Evolutionary conservation across 2,888 invertebrate genomes (phyloP).

Genomic region (Axea sp.): DNA sequence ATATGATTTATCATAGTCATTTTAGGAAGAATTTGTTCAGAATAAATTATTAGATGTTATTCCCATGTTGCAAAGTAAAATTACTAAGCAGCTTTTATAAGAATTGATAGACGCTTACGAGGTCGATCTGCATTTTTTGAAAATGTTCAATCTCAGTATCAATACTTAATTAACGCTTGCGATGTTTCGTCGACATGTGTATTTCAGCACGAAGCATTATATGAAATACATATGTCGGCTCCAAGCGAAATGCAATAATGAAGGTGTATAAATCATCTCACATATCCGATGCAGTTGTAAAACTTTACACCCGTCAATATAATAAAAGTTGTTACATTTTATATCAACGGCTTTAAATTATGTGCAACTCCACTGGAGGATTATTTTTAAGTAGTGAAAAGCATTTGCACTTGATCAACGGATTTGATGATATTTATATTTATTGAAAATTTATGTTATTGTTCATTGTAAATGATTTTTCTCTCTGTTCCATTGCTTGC

Average conservation of each 20-base stretch:
- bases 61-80: conserved; percentile 1
- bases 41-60: conserved; percentile 3
- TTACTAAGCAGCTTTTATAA: conserved; percentile 1
- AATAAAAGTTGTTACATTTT: conserved; percentile 33
- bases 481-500: not conserved
- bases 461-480: not conserved
- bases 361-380: conserved; percentile 2
- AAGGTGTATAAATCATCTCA: conserved; percentile 29
- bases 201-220: conserved; percentile 17
- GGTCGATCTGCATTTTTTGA: conserved; percentile 26
- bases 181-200: conserved; percentile 40
- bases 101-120: conserved; percentile 14
- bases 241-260: conserved; percentile 32
- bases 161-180: conserved; percentile 51
- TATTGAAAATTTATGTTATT: conserved; percentile 1
- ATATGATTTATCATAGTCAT: too few species aligned
- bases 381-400: conserved; percentile 31
- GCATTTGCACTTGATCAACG: conserved; percentile 13
- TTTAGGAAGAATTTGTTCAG: conserved; percentile 1
- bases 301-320: conserved; percentile 45
- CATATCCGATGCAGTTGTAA: conserved; percentile 26
- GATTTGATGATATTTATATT: conserved; percentile 14
- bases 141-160: conserved; percentile 41
- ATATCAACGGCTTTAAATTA: conserved; percentile 19
- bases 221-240: conserved; percentile 35